These are phyloP conservation scores for Ginglymostoma cirratum DNA, from an alignment of 2,113 vertebrate genomes.

Conservation along the genomic window DNA sequence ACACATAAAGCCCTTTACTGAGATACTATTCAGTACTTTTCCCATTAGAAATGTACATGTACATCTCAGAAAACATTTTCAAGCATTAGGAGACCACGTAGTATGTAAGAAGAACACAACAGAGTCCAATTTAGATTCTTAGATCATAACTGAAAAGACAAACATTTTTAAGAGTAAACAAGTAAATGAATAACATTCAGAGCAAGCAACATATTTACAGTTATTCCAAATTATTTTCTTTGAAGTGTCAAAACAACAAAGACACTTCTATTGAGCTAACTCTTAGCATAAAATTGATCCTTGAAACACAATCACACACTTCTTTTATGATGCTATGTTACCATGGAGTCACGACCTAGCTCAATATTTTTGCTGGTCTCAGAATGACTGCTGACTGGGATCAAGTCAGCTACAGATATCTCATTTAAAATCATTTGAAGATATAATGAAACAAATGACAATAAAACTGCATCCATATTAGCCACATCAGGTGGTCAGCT, in stretches of 20 bases:
- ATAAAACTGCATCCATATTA: background rate
- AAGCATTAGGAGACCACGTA: background rate
- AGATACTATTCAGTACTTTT: background rate
- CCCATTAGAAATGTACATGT: background rate
- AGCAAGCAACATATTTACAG: conserved; percentile 6
- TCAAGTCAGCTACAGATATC: background rate
- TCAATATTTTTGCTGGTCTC: conserved; percentile 11
- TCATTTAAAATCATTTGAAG: background rate
- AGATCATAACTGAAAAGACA: background rate
- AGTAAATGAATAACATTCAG: background rate
- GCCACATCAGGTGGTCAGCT: background rate
- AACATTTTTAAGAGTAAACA: background rate
- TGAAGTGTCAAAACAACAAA: background rate
- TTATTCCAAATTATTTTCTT: background rate
- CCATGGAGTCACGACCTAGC: conserved; percentile 14
- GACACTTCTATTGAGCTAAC: background rate
- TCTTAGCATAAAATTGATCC: conserved; percentile 29
- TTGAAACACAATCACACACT: conserved; percentile 2
- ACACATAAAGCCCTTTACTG: background rate
- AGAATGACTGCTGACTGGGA: conserved; percentile 10
- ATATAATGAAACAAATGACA: conserved; percentile 14
- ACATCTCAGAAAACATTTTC: background rate
- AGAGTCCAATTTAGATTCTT: background rate
- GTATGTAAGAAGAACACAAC: background rate
- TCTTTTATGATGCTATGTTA: background rate